Evolutionary conservation across 2,797 vertebrate genomes (phyloP).

Genomic region (Manis crassicaudata): DNA sequence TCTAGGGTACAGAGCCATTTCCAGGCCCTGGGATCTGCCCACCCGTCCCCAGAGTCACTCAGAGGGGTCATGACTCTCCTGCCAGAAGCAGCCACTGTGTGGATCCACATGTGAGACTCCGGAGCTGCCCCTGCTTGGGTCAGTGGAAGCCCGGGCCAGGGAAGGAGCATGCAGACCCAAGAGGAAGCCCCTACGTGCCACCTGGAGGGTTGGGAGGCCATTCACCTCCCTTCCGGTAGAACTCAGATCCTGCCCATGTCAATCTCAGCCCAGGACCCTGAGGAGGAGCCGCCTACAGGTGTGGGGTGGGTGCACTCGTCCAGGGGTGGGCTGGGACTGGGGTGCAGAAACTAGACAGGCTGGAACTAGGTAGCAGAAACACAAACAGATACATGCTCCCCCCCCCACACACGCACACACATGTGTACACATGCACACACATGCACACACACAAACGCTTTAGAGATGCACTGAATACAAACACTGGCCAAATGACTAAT

Average conservation of each 20-base stretch:
- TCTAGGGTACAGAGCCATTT: neutral
- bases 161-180: neutral
- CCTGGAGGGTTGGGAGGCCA: neutral
- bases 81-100: accelerated
- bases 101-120: accelerated
- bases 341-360: too few relatives aligned
- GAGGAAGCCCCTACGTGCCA: neutral
- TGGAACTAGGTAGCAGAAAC: neutral
- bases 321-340: neutral
- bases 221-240: neutral
- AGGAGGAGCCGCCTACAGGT: neutral
- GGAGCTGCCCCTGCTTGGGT: neutral
- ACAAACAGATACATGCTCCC: neutral
- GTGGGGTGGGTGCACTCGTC: accelerated
- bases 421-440: neutral
- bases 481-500: neutral
- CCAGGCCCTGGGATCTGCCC: accelerated
- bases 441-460: too few relatives aligned
- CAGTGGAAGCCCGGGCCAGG: neutral
- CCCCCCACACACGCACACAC: neutral
- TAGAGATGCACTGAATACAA: too few relatives aligned
- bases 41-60: neutral
- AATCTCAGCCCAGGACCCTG: neutral
- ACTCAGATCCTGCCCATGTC: neutral
- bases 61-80: accelerated